These are phyloP conservation scores for Cirrhinus mrigala DNA, from an alignment of 2,797 vertebrate genomes.

Conservation along the genomic window DNA sequence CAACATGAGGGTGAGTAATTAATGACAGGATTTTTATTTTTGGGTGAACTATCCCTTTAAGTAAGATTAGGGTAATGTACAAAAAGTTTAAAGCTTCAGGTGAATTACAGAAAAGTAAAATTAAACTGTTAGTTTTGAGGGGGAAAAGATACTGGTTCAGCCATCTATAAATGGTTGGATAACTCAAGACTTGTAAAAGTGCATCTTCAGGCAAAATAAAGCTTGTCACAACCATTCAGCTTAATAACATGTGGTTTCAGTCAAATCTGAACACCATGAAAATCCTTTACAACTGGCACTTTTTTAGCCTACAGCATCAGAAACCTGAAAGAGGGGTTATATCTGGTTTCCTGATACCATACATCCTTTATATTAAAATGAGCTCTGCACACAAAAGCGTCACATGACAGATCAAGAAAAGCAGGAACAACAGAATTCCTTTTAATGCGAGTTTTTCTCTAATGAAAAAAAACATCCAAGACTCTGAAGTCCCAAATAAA, in stretches of 20 bases:
- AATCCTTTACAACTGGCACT: slow-evolving; percentile 37
- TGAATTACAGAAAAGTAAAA: background rate
- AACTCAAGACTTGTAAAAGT: background rate
- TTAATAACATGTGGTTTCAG: background rate
- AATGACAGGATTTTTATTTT: too few species aligned
- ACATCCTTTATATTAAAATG: slow-evolving; percentile 25
- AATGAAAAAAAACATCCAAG: background rate
- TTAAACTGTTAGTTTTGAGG: background rate
- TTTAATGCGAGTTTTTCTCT: background rate
- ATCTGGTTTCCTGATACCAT: slow-evolving; percentile 46
- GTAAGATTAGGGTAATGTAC: background rate
- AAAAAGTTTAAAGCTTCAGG: background rate
- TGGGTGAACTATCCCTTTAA: too few species aligned
- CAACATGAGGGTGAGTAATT: too few species aligned
- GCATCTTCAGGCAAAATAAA: slow-evolving; percentile 13
- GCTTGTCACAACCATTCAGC: background rate
- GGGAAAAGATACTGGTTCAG: background rate
- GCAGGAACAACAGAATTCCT: background rate
- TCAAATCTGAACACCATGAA: slow-evolving; percentile 10
- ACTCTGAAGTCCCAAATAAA: background rate
- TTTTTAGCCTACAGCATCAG: slow-evolving; percentile 13
- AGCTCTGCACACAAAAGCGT: slow-evolving; percentile 20
- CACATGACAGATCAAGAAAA: slow-evolving; percentile 14
- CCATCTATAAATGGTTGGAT: background rate
- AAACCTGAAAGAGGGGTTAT: slow-evolving; percentile 3